These are phyloP conservation scores for Nomada flava DNA, from an alignment of 2,888 invertebrate species.

Conservation along the genomic window DNA sequence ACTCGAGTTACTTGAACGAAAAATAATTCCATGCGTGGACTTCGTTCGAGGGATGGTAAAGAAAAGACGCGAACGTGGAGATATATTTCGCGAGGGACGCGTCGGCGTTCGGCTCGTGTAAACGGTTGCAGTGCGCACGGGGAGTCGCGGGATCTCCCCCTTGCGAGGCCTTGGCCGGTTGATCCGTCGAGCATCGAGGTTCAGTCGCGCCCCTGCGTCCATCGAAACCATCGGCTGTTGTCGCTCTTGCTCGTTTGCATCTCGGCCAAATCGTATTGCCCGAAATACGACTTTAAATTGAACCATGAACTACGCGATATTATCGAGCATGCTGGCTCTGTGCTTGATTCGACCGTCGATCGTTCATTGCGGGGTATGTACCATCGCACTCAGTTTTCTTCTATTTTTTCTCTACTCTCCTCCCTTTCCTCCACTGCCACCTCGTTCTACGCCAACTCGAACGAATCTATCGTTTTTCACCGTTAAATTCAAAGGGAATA, in stretches of 20 bases:
- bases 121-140: slow-evolving; percentile 5
- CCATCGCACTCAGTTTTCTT: not conserved
- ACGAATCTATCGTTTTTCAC: not conserved
- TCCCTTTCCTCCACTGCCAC: not conserved
- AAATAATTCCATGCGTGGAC: no score
- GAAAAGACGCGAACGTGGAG: not conserved
- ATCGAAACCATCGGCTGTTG: slow-evolving; percentile 7
- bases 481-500: not conserved
- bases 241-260: no score
- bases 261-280: no score
- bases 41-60: not conserved
- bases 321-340: slow-evolving; percentile 53
- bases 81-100: not conserved
- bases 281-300: not conserved
- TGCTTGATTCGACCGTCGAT: slow-evolving; percentile 67
- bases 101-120: not conserved
- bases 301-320: slow-evolving; percentile 62
- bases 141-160: slow-evolving; percentile 19
- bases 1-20: not conserved
- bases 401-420: not conserved
- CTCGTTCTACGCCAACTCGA: not conserved
- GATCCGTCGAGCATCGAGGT: slow-evolving; percentile 26
- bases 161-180: slow-evolving; percentile 2
- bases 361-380: slow-evolving; percentile 75
- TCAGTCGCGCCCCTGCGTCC: slow-evolving; percentile 64